phyloP scores from a whole-genome alignment of 2,113 vertebrate genomes.

The Lophius piscatorius region DNA sequence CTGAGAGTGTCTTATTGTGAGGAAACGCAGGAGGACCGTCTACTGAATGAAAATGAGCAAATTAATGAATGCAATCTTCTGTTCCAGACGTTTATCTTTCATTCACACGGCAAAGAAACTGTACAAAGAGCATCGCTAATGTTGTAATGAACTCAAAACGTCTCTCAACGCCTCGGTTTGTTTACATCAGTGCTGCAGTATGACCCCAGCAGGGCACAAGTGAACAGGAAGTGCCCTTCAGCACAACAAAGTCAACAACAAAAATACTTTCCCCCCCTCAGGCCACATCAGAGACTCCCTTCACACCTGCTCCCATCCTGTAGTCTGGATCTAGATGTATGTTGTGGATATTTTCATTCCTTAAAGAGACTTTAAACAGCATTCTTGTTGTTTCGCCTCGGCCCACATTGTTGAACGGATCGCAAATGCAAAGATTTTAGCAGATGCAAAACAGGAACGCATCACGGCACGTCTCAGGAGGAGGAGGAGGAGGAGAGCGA shows the following conservation, averaged over 20 bases:
- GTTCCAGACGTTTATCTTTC: constrained; percentile 29
- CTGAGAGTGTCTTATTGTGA: constrained; percentile 31
- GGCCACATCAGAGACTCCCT: neutral
- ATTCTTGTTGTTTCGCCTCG: too few species aligned
- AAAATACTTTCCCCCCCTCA: too few species aligned
- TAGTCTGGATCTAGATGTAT: too few species aligned
- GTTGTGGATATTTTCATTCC: too few species aligned
- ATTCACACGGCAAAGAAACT: constrained; percentile 39
- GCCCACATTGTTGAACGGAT: too few species aligned
- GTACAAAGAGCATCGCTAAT: constrained; percentile 48
- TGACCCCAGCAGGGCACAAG: too few species aligned
- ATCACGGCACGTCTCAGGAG: too few species aligned
- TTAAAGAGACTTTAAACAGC: neutral
- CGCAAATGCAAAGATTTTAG: too few species aligned
- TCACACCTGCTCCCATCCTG: neutral
- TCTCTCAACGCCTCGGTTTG: constrained; percentile 28
- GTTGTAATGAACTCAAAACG: constrained; percentile 29
- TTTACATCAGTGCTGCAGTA: constrained; percentile 19
- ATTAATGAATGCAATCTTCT: constrained; percentile 47
- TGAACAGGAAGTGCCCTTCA: constrained; percentile 4
- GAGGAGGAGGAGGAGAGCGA: too few species aligned
- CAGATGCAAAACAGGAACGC: too few species aligned
- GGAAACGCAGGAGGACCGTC: constrained; percentile 40
- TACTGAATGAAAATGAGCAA: constrained; percentile 53
- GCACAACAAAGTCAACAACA: too few species aligned